phyloP scores from a whole-genome alignment of 2,888 invertebrate genomes.

The Erebia aethiops region DNA sequence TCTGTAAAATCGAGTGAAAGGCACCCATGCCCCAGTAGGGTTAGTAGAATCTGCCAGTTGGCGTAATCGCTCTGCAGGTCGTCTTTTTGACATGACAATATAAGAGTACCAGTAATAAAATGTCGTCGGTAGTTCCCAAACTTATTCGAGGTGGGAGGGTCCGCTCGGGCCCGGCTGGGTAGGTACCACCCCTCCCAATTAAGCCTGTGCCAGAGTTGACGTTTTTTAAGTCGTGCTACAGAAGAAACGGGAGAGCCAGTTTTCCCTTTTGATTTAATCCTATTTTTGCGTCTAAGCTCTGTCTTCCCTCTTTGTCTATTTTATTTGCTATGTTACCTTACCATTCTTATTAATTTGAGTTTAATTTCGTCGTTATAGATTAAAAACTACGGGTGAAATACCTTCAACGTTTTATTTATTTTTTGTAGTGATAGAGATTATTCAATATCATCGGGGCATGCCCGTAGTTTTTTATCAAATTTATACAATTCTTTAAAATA shows the following conservation, averaged over 20 bases:
- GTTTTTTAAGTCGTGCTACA: constrained; percentile 3
- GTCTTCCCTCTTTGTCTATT: neutral
- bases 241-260: neutral
- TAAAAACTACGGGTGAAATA: neutral
- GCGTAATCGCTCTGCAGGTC: too few relatives aligned
- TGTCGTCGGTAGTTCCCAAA: neutral
- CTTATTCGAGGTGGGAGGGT: constrained; percentile 3
- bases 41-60: too few relatives aligned
- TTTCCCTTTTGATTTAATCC: neutral
- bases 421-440: too few relatives aligned
- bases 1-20: too few relatives aligned
- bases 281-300: constrained; percentile 1
- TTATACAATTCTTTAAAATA: too few relatives aligned
- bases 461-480: too few relatives aligned
- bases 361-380: too few relatives aligned
- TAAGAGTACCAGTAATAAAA: neutral
- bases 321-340: too few relatives aligned
- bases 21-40: too few relatives aligned
- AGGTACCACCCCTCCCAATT: neutral
- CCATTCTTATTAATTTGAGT: too few relatives aligned
- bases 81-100: neutral
- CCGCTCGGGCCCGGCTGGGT: neutral
- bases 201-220: neutral
- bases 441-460: too few relatives aligned
- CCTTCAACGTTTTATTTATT: too few relatives aligned